Conservation (phyloP, 2,113 vertebrate species). For the Syngnathus typhle region DNA sequence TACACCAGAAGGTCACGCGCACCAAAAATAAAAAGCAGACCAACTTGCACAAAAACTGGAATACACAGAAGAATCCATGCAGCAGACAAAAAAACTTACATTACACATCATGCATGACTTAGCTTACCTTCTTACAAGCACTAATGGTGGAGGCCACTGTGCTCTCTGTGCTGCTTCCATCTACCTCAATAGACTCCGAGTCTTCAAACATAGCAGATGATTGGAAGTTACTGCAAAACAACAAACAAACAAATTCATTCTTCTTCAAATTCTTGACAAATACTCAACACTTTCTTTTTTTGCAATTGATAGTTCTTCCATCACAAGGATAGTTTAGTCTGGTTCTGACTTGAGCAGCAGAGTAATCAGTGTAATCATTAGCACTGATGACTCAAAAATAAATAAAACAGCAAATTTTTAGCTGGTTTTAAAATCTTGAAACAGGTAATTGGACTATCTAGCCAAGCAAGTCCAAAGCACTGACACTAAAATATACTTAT, state of each 20-base stretch:
- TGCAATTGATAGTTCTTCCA: background rate
- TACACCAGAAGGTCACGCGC: conserved; percentile 30
- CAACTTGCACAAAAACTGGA: conserved; percentile 18
- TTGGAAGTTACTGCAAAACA: conserved; percentile 77
- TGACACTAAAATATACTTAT: too few relatives aligned
- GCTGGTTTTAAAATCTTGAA: too few relatives aligned
- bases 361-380: background rate
- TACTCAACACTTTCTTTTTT: background rate
- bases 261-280: conserved; percentile 41
- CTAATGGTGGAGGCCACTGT: conserved; percentile 78
- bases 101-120: conserved; percentile 1
- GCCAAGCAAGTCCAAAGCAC: too few relatives aligned
- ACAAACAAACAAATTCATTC: conserved; percentile 16
- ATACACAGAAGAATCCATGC: background rate
- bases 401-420: background rate
- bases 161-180: conserved; percentile 67
- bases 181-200: conserved; percentile 58
- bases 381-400: too few relatives aligned
- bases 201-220: conserved; percentile 79
- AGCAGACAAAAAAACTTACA: conserved; percentile 9
- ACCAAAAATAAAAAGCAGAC: conserved; percentile 45
- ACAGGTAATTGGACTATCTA: too few relatives aligned
- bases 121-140: conserved; percentile 88
- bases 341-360: background rate
- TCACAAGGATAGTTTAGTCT: conserved; percentile 2